phyloP scores from a whole-genome alignment of 2,888 invertebrate species.

The Meta bourneti region DNA sequence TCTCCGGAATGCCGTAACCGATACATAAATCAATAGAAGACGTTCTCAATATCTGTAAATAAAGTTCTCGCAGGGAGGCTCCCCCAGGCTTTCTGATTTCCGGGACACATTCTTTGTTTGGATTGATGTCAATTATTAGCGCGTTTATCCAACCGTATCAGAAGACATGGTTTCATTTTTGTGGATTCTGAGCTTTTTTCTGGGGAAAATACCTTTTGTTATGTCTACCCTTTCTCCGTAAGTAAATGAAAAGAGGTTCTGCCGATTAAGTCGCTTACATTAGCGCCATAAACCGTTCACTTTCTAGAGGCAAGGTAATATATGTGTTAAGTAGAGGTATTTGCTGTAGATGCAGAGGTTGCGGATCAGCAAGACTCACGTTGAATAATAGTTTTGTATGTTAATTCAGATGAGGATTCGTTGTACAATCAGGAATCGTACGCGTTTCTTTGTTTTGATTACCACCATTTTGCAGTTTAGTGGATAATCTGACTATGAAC shows the following conservation, averaged over 20 bases:
- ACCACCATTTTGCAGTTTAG: too few species aligned
- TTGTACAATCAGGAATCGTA: too few species aligned
- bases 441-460: too few species aligned
- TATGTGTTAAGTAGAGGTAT: not conserved
- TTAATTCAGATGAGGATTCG: too few species aligned
- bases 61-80: constrained; percentile 51
- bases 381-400: too few species aligned
- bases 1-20: constrained; percentile 33
- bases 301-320: not conserved
- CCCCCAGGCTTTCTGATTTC: constrained; percentile 42
- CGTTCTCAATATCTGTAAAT: constrained; percentile 61
- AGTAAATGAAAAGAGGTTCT: constrained; percentile 28
- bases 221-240: constrained; percentile 36
- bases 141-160: constrained; percentile 56
- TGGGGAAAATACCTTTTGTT: constrained; percentile 23
- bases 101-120: constrained; percentile 69
- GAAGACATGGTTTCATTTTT: constrained; percentile 74
- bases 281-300: constrained; percentile 58
- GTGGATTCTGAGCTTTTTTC: constrained; percentile 38
- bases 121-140: constrained; percentile 75
- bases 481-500: too few species aligned
- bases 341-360: too few species aligned
- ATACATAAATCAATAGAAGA: constrained; percentile 67
- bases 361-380: too few species aligned
- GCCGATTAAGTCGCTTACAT: constrained; percentile 56